Base-by-base conservation (phyloP, 1,140 invertebrate genomes). In the Drosophila hydei region DNA sequence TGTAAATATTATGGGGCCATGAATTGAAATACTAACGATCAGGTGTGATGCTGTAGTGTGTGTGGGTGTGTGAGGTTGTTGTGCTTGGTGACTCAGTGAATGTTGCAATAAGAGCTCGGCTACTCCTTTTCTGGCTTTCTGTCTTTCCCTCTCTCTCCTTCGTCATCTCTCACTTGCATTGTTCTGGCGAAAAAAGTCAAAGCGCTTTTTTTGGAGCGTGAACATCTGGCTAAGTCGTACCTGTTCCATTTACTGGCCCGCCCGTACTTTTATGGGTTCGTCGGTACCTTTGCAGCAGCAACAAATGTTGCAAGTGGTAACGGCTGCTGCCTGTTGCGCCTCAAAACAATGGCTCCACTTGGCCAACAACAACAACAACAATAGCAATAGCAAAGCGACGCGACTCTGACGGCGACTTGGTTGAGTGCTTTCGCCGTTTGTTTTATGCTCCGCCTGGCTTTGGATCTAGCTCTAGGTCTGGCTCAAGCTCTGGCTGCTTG, bases 261-360 rank as follows among this genome's bases (percentile, higher is more conserved):
- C 83, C 75, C 71, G 80, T 85, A 87, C 83, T 87, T 87, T 88
- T 87, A 88, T 87, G 81, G 81, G 77, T 81, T 87, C 78, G 77
- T 68, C 60, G 67, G 77, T 88, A 77, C 81, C 81, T 81, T 87
- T 73, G 47, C 52, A 54, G 54, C 55, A 45, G 33, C 77, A 74
- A 62, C 67, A 75, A 71, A 72, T 62, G 73, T 68, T 75, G 75
- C 72, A 78, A 75, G 73, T 72, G 68, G 60, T 71, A 83, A 79
- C 75, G 63, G 72, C 45, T 67, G 77, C 61, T 76, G 54, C 43
- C n/a, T 80, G 48, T 51, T 51, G 65, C 48, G 65, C 48, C 67
- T 47, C 67, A 58, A 61, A 51, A 87, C 64, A 84, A 68, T 72
- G 62, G 25, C 58, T 69, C 58, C 50, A 52, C 45, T 48, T 65